Base-by-base conservation (phyloP, 2,888 invertebrate genomes). In the Ophioninae sp. region DNA sequence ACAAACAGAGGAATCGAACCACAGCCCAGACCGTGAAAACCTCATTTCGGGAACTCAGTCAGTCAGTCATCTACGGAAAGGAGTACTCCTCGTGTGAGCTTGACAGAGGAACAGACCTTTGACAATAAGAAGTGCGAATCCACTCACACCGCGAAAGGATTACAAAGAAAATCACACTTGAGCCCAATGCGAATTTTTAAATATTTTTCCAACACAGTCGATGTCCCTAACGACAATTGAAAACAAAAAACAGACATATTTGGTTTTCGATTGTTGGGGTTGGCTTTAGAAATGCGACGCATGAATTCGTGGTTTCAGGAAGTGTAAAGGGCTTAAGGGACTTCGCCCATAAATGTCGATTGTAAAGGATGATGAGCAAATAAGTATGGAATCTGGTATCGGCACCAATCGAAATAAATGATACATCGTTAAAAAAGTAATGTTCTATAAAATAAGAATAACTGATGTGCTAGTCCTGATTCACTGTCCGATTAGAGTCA, bases 121-220 rank as follows among this genome's bases (percentile, higher is more conserved):
- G n/a, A 22, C 23, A 10, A 1, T 22, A 30, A 10, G 13, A 9
- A 13, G 23, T 30, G 63, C 20, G 61, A 2, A 22, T 39, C 13
- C 37, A 58, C 30, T 71, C 20, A 51, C 51, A 73, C 63, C 63
- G 61, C 63, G 44, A 41, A n/a, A 68, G 44, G 68, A 69, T 37
- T 56, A 63, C 44, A 71, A 56, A 30, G 61, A 78, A 69, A 69
- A 78, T 37, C 61, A 37, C 51, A 77, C 63, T 51, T 51, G 37
- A 22, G 13, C 6, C 5, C n/a, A 30, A 37, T 58, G 30, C 56
- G 13, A 71, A 51, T 51, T 69, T 69, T 20, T n/a, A 37, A 37
- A 30, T 30, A 2, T 13, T 17, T 17, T 64, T 8, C 68, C 41
- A 13, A 68, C 44, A 23, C 30, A 39, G 22, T 37, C 1, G 51